Conservation (phyloP, 1,140 invertebrate genomes). For the Helicoverpa armigera region DNA sequence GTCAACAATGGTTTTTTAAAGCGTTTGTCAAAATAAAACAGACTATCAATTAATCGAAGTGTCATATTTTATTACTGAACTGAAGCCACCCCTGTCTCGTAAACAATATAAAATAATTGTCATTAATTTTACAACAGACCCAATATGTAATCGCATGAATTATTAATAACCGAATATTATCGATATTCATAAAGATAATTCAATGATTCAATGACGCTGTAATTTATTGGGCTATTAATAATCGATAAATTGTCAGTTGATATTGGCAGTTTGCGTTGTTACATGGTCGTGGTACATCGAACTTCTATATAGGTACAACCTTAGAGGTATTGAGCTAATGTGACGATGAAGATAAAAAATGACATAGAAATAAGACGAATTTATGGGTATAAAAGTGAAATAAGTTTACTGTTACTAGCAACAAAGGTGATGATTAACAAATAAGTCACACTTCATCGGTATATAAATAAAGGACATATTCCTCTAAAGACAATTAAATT, state of each 20-base stretch:
- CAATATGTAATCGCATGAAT: constrained; percentile 16
- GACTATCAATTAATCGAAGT: background rate
- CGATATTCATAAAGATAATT: constrained; percentile 35
- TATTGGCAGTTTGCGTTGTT: background rate
- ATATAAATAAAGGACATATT: no score
- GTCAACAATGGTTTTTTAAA: no score
- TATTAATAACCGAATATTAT: constrained; percentile 15
- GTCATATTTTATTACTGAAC: constrained; percentile 1
- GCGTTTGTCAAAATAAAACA: background rate
- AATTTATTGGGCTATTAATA: constrained; percentile 15
- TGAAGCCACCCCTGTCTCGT: background rate
- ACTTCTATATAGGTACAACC: no score
- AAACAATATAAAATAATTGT: constrained; percentile 26
- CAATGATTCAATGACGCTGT: constrained; percentile 17
- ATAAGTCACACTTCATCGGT: no score
- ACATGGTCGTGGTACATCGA: no score
- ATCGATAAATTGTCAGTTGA: background rate
- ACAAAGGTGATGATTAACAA: no score
- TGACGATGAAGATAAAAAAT: no score
- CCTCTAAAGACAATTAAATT: no score
- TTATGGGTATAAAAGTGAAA: no score
- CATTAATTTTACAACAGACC: constrained; percentile 17
- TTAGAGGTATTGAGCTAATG: no score
- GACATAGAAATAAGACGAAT: no score
- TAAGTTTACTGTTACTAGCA: no score